Conservation (phyloP, 2,797 vertebrate genomes). For the Gymnothorax reevesii region DNA sequence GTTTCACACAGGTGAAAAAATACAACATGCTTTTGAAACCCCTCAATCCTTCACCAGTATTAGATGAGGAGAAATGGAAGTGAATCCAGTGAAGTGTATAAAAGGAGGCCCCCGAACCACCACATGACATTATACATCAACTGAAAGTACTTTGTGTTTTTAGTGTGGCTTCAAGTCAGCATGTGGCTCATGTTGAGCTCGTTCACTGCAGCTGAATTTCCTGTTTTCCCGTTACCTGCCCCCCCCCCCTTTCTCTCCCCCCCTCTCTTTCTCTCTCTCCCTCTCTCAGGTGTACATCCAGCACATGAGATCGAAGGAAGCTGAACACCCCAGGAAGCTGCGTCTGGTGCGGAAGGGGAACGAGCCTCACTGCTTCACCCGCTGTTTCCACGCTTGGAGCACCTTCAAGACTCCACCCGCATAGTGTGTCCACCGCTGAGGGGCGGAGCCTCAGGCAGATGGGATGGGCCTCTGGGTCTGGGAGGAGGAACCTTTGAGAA, state of each 20-base stretch:
- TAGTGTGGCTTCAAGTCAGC: no score
- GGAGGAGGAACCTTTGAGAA: not conserved
- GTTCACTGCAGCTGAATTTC: no score
- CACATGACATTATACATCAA: no score
- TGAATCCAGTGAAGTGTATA: no score
- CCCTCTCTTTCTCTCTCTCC: not conserved
- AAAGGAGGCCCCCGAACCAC: no score
- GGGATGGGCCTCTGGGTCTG: not conserved
- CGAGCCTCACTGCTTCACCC: conserved; percentile 89
- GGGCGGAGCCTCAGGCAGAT: not conserved
- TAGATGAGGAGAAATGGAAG: no score
- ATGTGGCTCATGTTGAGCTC: no score
- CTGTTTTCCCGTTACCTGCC: no score
- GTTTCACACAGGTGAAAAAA: not conserved
- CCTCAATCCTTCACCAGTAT: no score
- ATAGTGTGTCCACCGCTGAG: conserved; percentile 55
- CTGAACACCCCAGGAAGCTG: conserved; percentile 80
- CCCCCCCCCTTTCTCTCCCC: no score
- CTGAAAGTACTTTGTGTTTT: not conserved
- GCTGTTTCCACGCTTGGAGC: conserved; percentile 97
- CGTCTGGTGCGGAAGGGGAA: conserved; percentile 96
- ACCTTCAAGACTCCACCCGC: conserved; percentile 81
- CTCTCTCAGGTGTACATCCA: conserved; percentile 91
- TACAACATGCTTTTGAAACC: not conserved
- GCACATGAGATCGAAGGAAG: conserved; percentile 91